Conservation (phyloP, 2,888 invertebrate genomes). For the Melieria omissa region DNA sequence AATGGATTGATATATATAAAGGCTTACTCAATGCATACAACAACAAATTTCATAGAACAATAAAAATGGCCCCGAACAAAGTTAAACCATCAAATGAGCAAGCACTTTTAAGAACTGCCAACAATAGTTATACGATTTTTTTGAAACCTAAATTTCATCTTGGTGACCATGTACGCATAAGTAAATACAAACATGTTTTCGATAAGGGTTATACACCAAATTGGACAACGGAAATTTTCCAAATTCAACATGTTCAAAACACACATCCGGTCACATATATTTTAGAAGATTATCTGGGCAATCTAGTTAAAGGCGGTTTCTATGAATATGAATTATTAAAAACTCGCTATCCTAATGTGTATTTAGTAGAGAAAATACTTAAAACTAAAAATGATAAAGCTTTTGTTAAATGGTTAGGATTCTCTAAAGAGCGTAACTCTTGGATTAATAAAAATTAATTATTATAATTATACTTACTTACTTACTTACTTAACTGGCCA, state of each 20-base stretch:
- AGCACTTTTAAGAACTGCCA: conserved; percentile 11
- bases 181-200: conserved; percentile 36
- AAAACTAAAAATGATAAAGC: conserved; percentile 41
- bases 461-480: too few species aligned
- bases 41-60: conserved; percentile 29
- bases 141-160: conserved; percentile 27
- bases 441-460: conserved; percentile 44
- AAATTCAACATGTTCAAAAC: conserved; percentile 47
- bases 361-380: conserved; percentile 54
- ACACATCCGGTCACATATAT: conserved; percentile 47
- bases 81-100: conserved; percentile 17
- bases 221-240: conserved; percentile 55
- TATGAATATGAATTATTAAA: conserved; percentile 55
- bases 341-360: conserved; percentile 52
- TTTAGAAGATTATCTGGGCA: conserved; percentile 48
- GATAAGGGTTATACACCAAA: conserved; percentile 52
- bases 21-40: conserved; percentile 45
- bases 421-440: conserved; percentile 46
- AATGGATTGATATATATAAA: conserved; percentile 47
- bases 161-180: conserved; percentile 33
- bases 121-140: conserved; percentile 15
- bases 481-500: too few species aligned
- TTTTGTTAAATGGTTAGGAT: conserved; percentile 47
- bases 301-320: conserved; percentile 53
- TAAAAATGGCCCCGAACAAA: conserved; percentile 26